Evolutionary conservation across 2,888 invertebrate genomes (phyloP), one percentile per base, ranked within the genome.

Genomic region (Glaucopsyche alexis): DNA sequence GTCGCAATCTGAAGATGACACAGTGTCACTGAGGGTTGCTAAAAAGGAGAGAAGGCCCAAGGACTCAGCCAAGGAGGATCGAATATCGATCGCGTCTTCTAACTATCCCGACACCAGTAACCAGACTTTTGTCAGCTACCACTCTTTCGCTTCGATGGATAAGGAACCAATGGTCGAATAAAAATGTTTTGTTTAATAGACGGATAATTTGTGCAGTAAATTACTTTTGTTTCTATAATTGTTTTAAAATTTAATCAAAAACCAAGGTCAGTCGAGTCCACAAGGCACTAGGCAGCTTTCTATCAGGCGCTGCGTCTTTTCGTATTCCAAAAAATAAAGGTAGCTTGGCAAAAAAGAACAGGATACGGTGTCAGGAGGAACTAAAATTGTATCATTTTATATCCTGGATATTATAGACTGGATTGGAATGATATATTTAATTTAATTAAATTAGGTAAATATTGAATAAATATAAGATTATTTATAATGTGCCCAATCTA

Each of bases 121-220:
- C 0, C 76, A 77, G 0, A 82, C 86, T 11, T 19, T 83, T 0
- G 83, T 80, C 55, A 84, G 81, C 38, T 86, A 83, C 40, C 78
- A 84, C 13, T 85, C 82, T 52, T 84, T 74, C 40, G 70, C 77
- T 19, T 83, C 85, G 3, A 70, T 78, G 13, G 82, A 82, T 3
- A 83, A 87, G 2, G 87, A 87, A 49, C 85, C 86, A 0, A 86
- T 87, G 85, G 78, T 78, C 45, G 19, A 42, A 7, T 67, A n/a
- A 47, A 11, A 38, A 52, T 29, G 19, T 55, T 55, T 29, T 11
- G 13, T 11, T 9, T 9, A 6, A 45, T 5, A 60, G 5, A 19
- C 19, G 1, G 42, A 42, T 42, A 60, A 14, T 11, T 11, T 29
- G 60, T 29, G 29, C 7, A 29, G 29, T 60, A 29, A 19, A 60